These are phyloP conservation scores for Crotalus viridis DNA, from an alignment of 2,113 vertebrate species.

Conservation along the genomic window DNA sequence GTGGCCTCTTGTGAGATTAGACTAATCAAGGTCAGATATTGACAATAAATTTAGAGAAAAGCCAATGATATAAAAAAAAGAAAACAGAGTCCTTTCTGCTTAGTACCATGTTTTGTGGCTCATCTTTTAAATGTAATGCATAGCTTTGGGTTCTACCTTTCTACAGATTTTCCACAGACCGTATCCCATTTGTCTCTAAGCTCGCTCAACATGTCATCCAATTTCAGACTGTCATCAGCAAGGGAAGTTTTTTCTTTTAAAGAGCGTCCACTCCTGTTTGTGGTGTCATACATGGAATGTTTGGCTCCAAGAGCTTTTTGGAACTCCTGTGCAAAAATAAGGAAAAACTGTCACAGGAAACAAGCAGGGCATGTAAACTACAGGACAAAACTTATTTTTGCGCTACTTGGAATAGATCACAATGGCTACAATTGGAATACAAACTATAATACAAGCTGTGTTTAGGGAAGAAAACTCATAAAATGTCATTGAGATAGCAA, in stretches of 20 bases:
- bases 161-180: slow-evolving; percentile 95
- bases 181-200: slow-evolving; percentile 98
- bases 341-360: not conserved
- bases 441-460: not conserved
- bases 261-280: slow-evolving; percentile 86
- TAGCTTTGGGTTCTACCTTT: slow-evolving; percentile 77
- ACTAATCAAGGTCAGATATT: not conserved
- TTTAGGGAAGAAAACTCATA: not conserved
- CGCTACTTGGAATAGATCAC: not conserved
- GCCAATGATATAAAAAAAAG: not conserved
- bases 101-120: not conserved
- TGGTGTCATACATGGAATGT: slow-evolving; percentile 95
- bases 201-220: slow-evolving; percentile 95
- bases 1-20: not conserved
- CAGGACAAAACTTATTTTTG: not conserved
- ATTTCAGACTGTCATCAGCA: slow-evolving; percentile 90
- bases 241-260: slow-evolving; percentile 93
- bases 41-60: not conserved
- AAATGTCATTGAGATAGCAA: not conserved
- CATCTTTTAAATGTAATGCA: not conserved
- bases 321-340: slow-evolving; percentile 80
- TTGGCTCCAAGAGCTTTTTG: slow-evolving; percentile 94
- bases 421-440: not conserved
- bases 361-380: not conserved
- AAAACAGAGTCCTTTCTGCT: not conserved